These are phyloP conservation scores for Cydia splendana DNA, from an alignment of 1,140 invertebrate genomes.

Conservation along the genomic window DNA sequence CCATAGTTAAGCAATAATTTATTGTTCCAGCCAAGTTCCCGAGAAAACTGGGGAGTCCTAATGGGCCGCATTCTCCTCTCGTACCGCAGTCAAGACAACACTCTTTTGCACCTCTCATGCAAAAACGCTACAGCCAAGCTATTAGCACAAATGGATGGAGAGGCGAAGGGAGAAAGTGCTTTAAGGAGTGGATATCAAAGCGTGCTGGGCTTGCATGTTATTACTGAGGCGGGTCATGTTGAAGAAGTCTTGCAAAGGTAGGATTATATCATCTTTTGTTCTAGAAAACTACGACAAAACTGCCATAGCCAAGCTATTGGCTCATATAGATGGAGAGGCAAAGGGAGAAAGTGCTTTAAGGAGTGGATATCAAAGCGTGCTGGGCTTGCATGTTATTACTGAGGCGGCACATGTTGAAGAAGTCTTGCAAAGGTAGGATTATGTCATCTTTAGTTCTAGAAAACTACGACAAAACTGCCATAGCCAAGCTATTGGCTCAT, in stretches of 20 bases:
- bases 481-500: too few species aligned
- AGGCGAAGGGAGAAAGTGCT: conserved; percentile 82
- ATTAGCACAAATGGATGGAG: conserved; percentile 59
- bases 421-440: too few species aligned
- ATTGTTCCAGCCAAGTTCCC: conserved; percentile 59
- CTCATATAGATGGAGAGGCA: too few species aligned
- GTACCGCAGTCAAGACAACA: conserved; percentile 56
- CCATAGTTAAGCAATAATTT: not conserved
- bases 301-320: too few species aligned
- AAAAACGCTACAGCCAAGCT: conserved; percentile 53
- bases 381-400: too few species aligned
- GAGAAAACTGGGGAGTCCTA: conserved; percentile 71
- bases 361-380: too few species aligned
- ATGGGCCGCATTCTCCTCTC: conserved; percentile 67
- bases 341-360: too few species aligned
- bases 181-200: conserved; percentile 80
- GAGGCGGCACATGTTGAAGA: too few species aligned
- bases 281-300: too few species aligned
- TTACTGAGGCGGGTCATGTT: conserved; percentile 82
- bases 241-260: conserved; percentile 75
- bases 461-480: too few species aligned
- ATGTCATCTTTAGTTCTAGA: too few species aligned
- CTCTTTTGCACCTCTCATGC: conserved; percentile 48
- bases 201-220: conserved; percentile 86
- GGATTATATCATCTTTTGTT: not conserved